phyloP scores from a whole-genome alignment of 2,797 vertebrate species.

The Heteromormyrus szaboi region DNA sequence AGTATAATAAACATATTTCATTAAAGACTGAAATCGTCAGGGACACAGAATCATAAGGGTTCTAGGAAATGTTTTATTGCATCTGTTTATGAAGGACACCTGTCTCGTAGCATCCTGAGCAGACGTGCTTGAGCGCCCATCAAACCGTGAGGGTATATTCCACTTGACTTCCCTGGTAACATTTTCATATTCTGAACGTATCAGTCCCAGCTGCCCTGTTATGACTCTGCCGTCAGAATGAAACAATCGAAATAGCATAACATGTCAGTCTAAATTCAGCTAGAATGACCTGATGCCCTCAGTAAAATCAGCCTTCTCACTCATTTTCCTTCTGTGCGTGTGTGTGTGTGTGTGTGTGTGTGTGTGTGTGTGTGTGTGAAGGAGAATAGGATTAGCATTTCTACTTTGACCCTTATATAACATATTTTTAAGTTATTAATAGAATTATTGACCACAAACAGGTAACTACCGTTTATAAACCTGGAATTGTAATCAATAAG shows the following conservation, averaged over 20 bases:
- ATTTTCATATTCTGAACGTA: neutral
- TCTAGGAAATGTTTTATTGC: neutral
- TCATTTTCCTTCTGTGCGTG: neutral
- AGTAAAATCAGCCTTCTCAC: neutral
- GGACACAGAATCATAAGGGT: neutral
- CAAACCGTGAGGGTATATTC: neutral
- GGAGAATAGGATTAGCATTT: neutral
- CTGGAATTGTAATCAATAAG: neutral
- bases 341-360: neutral
- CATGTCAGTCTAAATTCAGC: conserved; percentile 12
- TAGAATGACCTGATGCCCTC: neutral
- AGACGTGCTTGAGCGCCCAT: neutral
- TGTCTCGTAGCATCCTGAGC: neutral
- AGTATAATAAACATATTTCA: neutral
- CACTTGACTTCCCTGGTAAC: neutral
- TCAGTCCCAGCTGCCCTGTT: neutral
- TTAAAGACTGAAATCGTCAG: neutral
- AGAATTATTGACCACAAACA: neutral
- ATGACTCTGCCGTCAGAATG: neutral
- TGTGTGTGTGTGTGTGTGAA: neutral
- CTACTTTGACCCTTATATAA: neutral
- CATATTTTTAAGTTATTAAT: neutral
- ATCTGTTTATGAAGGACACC: neutral
- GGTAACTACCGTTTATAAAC: neutral
- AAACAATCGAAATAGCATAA: neutral